A percentile compares a stretch with the other conserved stretches of the same genome.
phyloP scores from a whole-genome alignment of 1,140 invertebrate species.

The Drosophila lacteicornis region DNA sequence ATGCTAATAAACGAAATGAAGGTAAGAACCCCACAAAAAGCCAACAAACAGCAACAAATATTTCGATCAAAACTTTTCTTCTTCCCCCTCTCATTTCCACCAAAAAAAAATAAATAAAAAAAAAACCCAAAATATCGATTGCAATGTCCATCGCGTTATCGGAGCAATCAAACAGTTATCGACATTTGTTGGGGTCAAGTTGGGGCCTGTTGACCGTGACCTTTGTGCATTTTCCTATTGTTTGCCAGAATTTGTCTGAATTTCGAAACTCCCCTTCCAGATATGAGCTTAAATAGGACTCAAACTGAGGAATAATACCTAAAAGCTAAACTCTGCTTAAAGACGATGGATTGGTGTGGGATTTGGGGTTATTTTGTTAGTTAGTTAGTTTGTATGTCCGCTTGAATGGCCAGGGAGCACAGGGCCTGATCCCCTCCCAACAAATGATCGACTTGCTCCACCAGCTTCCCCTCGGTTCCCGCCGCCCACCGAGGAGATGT shows the following conservation, averaged over 20 bases:
- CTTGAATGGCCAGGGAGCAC: too few relatives aligned
- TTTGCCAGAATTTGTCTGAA: neutral
- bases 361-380: too few relatives aligned
- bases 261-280: too few relatives aligned
- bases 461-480: conserved; percentile 5
- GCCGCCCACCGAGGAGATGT: neutral
- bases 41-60: conserved; percentile 55
- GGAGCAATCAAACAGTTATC: conserved; percentile 27
- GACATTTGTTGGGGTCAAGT: conserved; percentile 26
- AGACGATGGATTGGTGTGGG: too few relatives aligned
- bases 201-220: conserved; percentile 5
- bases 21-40: conserved; percentile 74
- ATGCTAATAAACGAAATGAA: conserved; percentile 66
- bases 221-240: neutral
- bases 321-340: too few relatives aligned
- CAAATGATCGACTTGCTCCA: conserved; percentile 23
- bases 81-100: conserved; percentile 19
- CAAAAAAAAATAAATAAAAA: conserved; percentile 29
- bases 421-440: neutral
- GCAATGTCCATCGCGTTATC: conserved; percentile 21
- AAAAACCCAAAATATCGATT: conserved; percentile 18
- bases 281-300: neutral
- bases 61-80: conserved; percentile 54
- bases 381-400: too few relatives aligned
- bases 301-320: neutral